Base-by-base conservation (phyloP, 2,113 vertebrate species). In the Thryonomys swinderianus region DNA sequence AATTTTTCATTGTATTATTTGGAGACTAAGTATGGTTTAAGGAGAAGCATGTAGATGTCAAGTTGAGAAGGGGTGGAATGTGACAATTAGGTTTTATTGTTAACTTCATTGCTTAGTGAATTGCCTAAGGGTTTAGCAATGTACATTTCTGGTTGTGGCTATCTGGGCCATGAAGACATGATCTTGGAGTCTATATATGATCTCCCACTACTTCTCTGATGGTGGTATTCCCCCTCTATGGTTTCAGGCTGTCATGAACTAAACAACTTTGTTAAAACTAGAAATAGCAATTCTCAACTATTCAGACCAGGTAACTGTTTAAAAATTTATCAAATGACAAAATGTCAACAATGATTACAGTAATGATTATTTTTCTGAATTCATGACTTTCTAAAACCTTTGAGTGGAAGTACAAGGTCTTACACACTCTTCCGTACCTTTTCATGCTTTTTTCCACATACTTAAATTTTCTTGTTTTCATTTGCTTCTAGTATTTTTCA, bases 261-360 rank as follows among this genome's bases (percentile, higher is more conserved):
- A 42, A 73, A 14, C 3, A 74, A 30, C 7, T 74, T 12, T 74
- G 12, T 90, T 67, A 61, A 78, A 90, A 90, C 51, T 18, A 88
- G 45, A 21, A 88, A 76, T 0, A 14, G 9, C 30, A 78, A 78
- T 59, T 55, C 3, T 23, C 61, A 74, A 37, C 21, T 78, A 32
- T 67, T 7, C 14, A 88, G 78, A 82, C 3, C 81, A 55, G 1
- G 4, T 86, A 42, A 5, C 67, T 53, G 53, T 51, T 87, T 74
- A 57, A 85, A 18, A 88, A 71, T 67, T 71, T 85, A 69, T 94
- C 5, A 84, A 78, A 40, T 53, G 66, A 67, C 95, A 71, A 55
- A 1, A 45, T 71, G 7, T 69, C 69, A 14, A 1, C 71, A 32
- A 30, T 71, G 57, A 21, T 51, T 37, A 23, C 23, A 16, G 45